A percentile compares a stretch with the other conserved stretches of the same genome.
Evolutionary conservation across 1,140 invertebrate species (phyloP).

Genomic region (Wiebesia pumilae): DNA sequence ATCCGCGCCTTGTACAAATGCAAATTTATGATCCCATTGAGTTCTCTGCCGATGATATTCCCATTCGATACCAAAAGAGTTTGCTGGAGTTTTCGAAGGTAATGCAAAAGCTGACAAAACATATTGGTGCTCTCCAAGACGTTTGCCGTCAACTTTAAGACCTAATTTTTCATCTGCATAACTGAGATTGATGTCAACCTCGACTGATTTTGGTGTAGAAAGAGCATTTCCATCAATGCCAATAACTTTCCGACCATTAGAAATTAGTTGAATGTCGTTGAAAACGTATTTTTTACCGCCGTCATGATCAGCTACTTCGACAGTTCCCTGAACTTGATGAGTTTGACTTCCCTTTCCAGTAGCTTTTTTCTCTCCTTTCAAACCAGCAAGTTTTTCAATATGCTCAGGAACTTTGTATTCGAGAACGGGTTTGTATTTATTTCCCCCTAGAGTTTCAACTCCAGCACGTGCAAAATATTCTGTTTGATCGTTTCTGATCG

Average conservation of each 20-base stretch:
- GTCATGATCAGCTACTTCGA: conserved; percentile 74
- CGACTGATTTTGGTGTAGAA: conserved; percentile 66
- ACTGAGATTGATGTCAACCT: conserved; percentile 75
- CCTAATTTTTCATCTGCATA: conserved; percentile 74
- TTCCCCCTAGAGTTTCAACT: conserved; percentile 75
- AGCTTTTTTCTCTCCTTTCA: conserved; percentile 57
- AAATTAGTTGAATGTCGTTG: conserved; percentile 76
- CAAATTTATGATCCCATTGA: conserved; percentile 73
- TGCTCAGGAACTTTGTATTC: conserved; percentile 80
- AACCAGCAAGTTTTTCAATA: conserved; percentile 66
- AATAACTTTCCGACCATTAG: conserved; percentile 69
- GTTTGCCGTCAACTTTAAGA: conserved; percentile 69
- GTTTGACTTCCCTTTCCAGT: conserved; percentile 65
- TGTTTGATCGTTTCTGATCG: conserved; percentile 76
- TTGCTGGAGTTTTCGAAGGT: conserved; percentile 74
- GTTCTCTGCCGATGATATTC: conserved; percentile 64
- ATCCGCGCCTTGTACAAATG: conserved; percentile 79
- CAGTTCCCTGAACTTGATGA: conserved; percentile 76
- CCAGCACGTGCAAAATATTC: conserved; percentile 80
- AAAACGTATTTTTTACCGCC: conserved; percentile 76
- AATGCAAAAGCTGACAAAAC: conserved; percentile 59
- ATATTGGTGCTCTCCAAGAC: conserved; percentile 53
- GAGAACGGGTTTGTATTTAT: conserved; percentile 81
- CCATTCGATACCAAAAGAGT: conserved; percentile 78
- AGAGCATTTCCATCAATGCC: conserved; percentile 75